Evolutionary conservation across 2,113 vertebrate genomes (phyloP).

Genomic region (Crotalus tigris): DNA sequence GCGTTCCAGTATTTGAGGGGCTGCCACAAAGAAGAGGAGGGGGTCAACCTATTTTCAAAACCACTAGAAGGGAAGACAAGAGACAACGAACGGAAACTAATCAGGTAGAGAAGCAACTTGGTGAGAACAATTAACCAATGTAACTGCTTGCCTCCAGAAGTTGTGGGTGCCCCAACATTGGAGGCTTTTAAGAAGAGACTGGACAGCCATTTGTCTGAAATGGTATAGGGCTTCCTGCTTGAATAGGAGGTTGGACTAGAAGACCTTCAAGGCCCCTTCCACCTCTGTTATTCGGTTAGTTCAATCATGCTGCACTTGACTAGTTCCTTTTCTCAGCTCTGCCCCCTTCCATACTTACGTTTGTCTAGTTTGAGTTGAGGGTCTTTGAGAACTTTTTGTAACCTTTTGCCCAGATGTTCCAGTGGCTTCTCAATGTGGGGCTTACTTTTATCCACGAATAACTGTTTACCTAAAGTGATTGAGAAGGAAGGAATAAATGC

Average conservation of each 20-base stretch:
- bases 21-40: neutral
- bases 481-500: neutral
- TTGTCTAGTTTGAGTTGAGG: neutral
- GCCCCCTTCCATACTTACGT: neutral
- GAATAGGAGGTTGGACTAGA: neutral
- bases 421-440: neutral
- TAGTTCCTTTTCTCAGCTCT: neutral
- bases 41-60: neutral
- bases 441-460: neutral
- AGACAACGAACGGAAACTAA: neutral
- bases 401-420: neutral
- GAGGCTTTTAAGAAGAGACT: neutral
- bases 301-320: neutral
- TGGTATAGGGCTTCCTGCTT: neutral
- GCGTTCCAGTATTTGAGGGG: neutral
- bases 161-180: neutral
- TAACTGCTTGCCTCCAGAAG: neutral
- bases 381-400: neutral
- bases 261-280: neutral
- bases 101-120: neutral
- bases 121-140: neutral
- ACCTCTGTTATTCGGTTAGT: neutral
- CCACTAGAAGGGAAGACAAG: neutral
- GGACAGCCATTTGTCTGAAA: neutral
- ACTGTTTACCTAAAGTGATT: neutral